phyloP scores from a whole-genome alignment of 2,113 vertebrate genomes.

The Excalfactoria chinensis region DNA sequence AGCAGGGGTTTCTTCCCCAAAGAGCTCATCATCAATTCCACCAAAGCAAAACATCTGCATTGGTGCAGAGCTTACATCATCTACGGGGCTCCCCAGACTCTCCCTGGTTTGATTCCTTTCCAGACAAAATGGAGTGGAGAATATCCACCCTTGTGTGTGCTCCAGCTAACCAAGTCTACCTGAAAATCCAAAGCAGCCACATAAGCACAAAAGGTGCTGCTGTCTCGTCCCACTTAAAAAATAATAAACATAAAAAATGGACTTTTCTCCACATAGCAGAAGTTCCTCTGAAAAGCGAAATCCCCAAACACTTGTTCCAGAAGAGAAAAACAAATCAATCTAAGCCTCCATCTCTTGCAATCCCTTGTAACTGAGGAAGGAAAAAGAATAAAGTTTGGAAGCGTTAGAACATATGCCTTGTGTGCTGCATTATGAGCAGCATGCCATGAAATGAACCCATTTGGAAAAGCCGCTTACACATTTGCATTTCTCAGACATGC shows the following conservation, averaged over 20 bases:
- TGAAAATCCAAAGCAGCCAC: background rate
- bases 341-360: background rate
- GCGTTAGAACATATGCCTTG: background rate
- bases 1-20: background rate
- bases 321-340: background rate
- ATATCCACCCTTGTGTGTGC: fast-evolving
- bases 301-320: background rate
- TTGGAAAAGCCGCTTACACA: background rate
- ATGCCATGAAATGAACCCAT: background rate
- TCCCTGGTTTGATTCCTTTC: background rate
- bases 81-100: background rate
- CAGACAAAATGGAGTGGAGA: background rate
- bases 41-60: background rate
- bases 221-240: background rate
- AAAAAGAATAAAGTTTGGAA: background rate
- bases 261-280: background rate
- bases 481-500: background rate
- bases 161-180: background rate
- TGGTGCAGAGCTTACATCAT: background rate
- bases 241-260: background rate
- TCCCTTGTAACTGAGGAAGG: background rate
- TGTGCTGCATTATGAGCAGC: background rate
- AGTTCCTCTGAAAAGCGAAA: background rate
- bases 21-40: background rate
- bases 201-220: background rate